Base-by-base conservation (phyloP, 2,888 invertebrate genomes). In the Rhyacophila evoluta region DNA sequence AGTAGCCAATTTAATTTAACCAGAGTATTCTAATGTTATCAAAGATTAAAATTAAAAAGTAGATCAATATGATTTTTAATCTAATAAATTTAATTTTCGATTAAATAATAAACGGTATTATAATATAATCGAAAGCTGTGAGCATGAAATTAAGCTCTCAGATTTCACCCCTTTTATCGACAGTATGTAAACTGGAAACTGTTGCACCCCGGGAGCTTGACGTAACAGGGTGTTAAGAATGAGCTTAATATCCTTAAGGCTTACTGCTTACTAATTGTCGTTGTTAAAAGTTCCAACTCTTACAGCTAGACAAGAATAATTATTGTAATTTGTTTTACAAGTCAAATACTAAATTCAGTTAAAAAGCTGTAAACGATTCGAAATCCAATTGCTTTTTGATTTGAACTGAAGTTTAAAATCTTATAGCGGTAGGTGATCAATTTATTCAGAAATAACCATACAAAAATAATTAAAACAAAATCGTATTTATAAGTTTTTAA, bases 181-280 rank as follows among this genome's bases (percentile, higher is more conserved):
- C 55, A 55, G 55, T 55, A 25, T 55, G 55, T 55, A 55, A 55
- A 55, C 55, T 55, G 8, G 19, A 10, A 55, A 55, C 55, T 55
- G 55, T 55, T 55, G 55, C 55, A 55, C 55, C 55, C 55, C 25
- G 8, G 19, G 55, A 55, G 55, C 55, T 55, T 55, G 15, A 15
- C 19, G 55, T 55, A 55, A 55, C 55, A 55, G 55, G 55, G 74
- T 38, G 39, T 41, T 74, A 41, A 73, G 68, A 36, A 37, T 25
- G 73, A 39, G 72, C 73, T 76, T 77, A 77, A 73, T 72, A 77
- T 77, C 67, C 67, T 37, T 77, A 77, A 77, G 77, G 69, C 77
- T 73, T 77, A 72, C 73, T 77, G 77, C 77, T 70, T 41, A 72
- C 77, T 77, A 77, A 77, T 77, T 77, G 77, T 73, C 77, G 73